Base-by-base conservation (phyloP, 2,888 invertebrate species). In the Acanthacorydalis orientalis region DNA sequence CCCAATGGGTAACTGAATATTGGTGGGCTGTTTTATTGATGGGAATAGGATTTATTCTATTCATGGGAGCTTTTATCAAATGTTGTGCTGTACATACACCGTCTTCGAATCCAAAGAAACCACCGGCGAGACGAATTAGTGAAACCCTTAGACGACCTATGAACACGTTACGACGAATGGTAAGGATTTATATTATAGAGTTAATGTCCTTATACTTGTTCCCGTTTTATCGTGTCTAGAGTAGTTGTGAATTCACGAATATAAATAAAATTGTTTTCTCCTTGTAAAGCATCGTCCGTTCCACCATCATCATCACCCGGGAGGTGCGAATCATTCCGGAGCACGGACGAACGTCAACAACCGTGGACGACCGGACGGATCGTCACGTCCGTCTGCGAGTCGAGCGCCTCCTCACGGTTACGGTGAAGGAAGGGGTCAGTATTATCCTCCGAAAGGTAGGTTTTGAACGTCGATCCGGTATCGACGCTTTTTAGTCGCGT, bases 11-110 rank as follows among this genome's bases (percentile, higher is more conserved):
- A 51, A 90, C 88, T 51, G 89, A 88, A 61, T 83, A 84, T 64
- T 96, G 95, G 93, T 96, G 93, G 86, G 83, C 84, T 6, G 96
- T 97, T 54, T 74, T 96, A 52, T 70, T 97, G 47, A 86, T 91
- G 69, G 87, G 89, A 44, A 83, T 98, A 47, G 84, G 78, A 49
- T 85, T 97, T 61, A 80, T 97, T 47, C 83, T 96, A 56, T 80
- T 93, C 60, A 96, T 98, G 96, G 96, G 92, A 47, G 73, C 92
- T 49, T 98, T 99, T 67, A 96, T 98, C 60, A 97, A 98, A 67
- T 95, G 97, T 66, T 99, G 97, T 67, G 98, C 98, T 32, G 98
- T 99, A 46, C 97, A 99, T 68, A 99, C 98, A 47, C 98, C 98
- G 31, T 93, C 93, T 49, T 93, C 91, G 52, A 98, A 99, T 74